phyloP scores from a whole-genome alignment of 2,888 invertebrate genomes.

The Limnephilus lunatus region DNA sequence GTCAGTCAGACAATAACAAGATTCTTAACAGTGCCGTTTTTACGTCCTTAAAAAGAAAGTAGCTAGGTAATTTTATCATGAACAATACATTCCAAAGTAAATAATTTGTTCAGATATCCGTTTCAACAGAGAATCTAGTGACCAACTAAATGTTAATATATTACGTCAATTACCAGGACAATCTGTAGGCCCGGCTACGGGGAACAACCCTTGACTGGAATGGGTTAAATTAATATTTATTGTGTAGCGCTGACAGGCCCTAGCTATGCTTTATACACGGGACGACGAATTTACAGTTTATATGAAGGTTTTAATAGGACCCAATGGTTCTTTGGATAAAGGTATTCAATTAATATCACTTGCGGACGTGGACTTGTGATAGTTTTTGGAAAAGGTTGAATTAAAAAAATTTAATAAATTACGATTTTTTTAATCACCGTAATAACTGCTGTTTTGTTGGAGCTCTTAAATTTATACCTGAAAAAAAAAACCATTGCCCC shows the following conservation, averaged over 20 bases:
- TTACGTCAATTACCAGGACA: conserved; percentile 11
- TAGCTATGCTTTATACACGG: not conserved
- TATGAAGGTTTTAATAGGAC: not conserved
- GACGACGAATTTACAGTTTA: not conserved
- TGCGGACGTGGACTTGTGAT: not conserved
- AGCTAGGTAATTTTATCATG: not conserved
- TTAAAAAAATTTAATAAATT: no score
- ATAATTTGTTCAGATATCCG: not conserved
- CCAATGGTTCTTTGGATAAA: conserved; percentile 20
- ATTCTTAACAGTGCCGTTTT: not conserved
- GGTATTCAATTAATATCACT: not conserved
- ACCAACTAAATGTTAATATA: conserved; percentile 9
- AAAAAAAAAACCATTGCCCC: no score
- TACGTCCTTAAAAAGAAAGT: not conserved
- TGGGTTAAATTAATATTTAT: conserved; percentile 40
- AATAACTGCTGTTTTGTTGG: no score
- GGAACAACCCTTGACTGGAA: not conserved
- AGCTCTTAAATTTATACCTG: no score
- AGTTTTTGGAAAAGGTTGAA: no score
- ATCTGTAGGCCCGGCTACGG: not conserved
- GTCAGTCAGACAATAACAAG: not conserved
- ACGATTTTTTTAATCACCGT: no score
- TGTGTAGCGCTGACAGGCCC: not conserved
- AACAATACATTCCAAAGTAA: not conserved
- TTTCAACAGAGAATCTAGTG: not conserved